Conservation (phyloP, 1,140 invertebrate species). For the Lepidurus apus region DNA sequence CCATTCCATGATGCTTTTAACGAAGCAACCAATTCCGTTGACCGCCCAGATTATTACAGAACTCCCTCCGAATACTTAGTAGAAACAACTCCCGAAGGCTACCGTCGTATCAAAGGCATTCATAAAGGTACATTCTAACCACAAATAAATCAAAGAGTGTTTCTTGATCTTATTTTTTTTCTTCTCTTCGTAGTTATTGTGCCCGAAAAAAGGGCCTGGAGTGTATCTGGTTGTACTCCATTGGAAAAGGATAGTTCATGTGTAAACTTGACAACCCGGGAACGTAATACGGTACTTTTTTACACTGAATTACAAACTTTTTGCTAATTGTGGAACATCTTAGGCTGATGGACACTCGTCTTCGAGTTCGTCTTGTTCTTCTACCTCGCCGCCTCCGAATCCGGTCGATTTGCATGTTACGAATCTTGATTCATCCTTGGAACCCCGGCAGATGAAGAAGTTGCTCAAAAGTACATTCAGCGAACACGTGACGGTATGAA, state of each 20-base stretch:
- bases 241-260: background rate
- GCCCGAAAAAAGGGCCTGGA: background rate
- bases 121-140: conserved; percentile 33
- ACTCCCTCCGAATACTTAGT: conserved; percentile 32
- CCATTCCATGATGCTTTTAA: conserved; percentile 18
- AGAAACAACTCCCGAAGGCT: conserved; percentile 37
- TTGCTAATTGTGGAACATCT: background rate
- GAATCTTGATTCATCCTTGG: conserved; percentile 70
- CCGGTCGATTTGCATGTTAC: conserved; percentile 65
- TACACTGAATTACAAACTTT: background rate
- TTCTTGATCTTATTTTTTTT: background rate
- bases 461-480: conserved; percentile 60
- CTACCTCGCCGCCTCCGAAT: conserved; percentile 9
- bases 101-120: conserved; percentile 36
- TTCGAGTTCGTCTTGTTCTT: conserved; percentile 13
- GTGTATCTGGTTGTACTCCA: background rate
- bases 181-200: background rate
- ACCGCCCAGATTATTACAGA: conserved; percentile 30
- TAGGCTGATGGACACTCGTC: background rate
- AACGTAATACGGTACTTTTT: background rate
- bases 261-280: background rate
- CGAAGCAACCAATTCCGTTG: conserved; percentile 25
- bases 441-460: conserved; percentile 61
- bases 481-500: conserved; percentile 59
- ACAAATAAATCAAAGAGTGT: conserved; percentile 18